These are phyloP conservation scores for Pissodes strobi DNA, from an alignment of 1,140 invertebrate species.

Conservation along the genomic window DNA sequence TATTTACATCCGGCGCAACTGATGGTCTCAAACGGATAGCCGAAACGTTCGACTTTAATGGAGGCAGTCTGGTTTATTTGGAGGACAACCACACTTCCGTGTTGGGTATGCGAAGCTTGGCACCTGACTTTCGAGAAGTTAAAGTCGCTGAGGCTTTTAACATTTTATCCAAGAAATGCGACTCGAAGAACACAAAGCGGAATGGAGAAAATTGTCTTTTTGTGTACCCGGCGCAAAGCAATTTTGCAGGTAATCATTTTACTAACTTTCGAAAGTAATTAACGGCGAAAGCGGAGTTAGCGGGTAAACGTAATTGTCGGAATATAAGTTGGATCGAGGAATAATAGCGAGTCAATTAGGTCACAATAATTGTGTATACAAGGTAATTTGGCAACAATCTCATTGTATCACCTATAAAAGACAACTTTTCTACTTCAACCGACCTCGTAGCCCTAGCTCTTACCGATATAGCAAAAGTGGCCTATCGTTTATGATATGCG, in stretches of 20 bases:
- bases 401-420: no score
- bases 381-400: no score
- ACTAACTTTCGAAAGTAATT: no score
- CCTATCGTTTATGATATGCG: no score
- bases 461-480: no score
- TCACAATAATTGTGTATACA: no score
- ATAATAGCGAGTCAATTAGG: no score
- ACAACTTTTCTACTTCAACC: no score
- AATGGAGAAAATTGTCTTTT: slow-evolving; percentile 69
- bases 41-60: slow-evolving; percentile 70
- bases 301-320: no score
- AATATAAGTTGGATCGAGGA: no score
- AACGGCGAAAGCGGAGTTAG: no score
- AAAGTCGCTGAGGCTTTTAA: slow-evolving; percentile 48
- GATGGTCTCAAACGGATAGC: slow-evolving; percentile 80
- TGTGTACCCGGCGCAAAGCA: slow-evolving; percentile 90
- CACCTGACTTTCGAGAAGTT: slow-evolving; percentile 42
- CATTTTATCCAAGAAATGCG: slow-evolving; percentile 18
- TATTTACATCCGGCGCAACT: slow-evolving; percentile 92
- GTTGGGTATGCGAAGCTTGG: slow-evolving; percentile 68
- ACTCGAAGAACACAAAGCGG: slow-evolving; percentile 2
- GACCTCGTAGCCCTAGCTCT: no score
- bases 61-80: slow-evolving; percentile 77
- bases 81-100: slow-evolving; percentile 95
- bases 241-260: slow-evolving; percentile 68